phyloP scores from a whole-genome alignment of 2,797 vertebrate species.

The Cichlasoma orientale region DNA sequence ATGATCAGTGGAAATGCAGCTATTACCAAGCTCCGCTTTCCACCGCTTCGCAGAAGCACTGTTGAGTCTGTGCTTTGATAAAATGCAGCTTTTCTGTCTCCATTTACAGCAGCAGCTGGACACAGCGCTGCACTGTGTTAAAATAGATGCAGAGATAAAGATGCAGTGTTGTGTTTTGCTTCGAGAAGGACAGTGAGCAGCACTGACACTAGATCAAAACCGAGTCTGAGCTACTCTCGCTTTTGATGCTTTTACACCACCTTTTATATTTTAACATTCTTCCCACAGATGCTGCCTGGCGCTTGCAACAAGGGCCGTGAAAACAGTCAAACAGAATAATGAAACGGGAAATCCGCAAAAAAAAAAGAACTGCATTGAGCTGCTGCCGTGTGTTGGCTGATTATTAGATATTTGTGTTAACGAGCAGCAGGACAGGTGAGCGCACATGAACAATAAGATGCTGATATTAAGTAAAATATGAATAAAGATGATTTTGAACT shows the following conservation, averaged over 20 bases:
- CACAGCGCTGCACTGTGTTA: not conserved
- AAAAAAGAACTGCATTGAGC: too few species aligned
- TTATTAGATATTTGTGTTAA: too few species aligned
- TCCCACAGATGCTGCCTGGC: slow-evolving; percentile 7
- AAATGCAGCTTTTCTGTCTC: not conserved
- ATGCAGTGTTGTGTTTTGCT: not conserved
- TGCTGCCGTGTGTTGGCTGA: too few species aligned
- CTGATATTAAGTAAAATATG: too few species aligned
- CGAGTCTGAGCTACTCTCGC: not conserved
- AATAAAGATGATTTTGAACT: too few species aligned
- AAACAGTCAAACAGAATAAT: not conserved
- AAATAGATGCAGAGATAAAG: not conserved
- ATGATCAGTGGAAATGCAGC: not conserved
- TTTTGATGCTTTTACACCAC: not conserved
- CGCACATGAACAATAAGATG: too few species aligned
- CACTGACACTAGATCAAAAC: slow-evolving; percentile 22
- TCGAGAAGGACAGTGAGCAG: slow-evolving; percentile 16
- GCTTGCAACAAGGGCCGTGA: not conserved
- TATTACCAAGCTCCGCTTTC: not conserved
- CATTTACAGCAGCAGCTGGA: not conserved
- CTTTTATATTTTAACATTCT: slow-evolving; percentile 28
- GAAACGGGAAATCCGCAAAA: not conserved
- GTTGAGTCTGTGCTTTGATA: not conserved
- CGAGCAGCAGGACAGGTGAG: too few species aligned
- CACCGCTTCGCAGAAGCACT: not conserved